These are phyloP conservation scores for Gymnopithys bicolor DNA, from an alignment of 2,797 vertebrate genomes.

Conservation along the genomic window DNA sequence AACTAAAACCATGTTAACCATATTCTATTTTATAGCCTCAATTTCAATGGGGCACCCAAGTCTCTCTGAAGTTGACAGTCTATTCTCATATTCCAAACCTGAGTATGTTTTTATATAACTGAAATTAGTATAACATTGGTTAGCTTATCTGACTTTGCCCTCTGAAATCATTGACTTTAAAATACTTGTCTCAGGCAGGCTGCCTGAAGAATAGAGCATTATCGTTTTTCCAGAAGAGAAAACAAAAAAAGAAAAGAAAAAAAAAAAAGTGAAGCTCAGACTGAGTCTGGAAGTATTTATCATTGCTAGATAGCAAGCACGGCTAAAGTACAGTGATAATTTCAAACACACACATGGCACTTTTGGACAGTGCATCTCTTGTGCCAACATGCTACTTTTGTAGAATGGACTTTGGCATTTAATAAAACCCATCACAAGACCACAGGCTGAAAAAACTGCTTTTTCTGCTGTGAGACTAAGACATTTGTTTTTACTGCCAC, in stretches of 20 bases:
- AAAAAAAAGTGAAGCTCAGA: not conserved
- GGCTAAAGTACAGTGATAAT: not conserved
- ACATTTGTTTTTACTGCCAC: not conserved
- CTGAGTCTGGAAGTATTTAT: not conserved
- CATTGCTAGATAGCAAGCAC: not conserved
- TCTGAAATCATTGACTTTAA: not conserved
- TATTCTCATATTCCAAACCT: not conserved
- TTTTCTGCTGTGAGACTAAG: not conserved
- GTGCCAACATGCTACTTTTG: not conserved
- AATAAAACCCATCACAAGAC: not conserved
- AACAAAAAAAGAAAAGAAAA: not conserved
- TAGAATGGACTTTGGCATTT: not conserved
- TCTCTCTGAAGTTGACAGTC: not conserved
- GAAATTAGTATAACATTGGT: not conserved
- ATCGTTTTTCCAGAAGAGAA: not conserved
- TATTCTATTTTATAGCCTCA: constrained; percentile 2
- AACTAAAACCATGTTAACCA: constrained; percentile 21
- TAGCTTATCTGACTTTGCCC: not conserved
- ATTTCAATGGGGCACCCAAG: not conserved
- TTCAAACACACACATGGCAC: not conserved
- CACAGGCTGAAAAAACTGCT: not conserved
- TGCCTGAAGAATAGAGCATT: not conserved
- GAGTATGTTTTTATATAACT: not conserved
- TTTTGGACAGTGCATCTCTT: not conserved
- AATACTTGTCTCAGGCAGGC: not conserved